phyloP scores from a whole-genome alignment of 2,113 vertebrate species.

The Plestiodon gilberti region DNA sequence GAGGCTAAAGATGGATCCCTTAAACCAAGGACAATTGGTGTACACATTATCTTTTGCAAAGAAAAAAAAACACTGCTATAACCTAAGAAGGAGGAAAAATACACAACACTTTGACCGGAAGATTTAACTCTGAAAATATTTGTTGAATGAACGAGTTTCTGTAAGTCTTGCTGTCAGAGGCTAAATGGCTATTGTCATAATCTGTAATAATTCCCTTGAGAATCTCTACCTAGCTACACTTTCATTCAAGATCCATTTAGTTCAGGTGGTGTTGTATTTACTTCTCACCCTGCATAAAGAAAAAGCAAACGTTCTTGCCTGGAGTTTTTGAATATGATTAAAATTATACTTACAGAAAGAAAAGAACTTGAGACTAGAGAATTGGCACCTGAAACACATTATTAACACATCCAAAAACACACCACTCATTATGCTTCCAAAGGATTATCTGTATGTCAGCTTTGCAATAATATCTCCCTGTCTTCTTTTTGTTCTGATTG shows the following conservation, averaged over 20 bases:
- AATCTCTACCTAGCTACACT: slow-evolving; percentile 27
- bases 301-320: slow-evolving; percentile 45
- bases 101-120: neutral
- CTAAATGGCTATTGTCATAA: slow-evolving; percentile 40
- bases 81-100: rapidly evolving
- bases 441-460: neutral
- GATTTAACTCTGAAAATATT: slow-evolving; percentile 25
- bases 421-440: slow-evolving; percentile 8
- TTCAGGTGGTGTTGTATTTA: slow-evolving; percentile 55
- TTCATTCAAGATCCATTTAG: slow-evolving; percentile 40
- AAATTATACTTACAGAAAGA: slow-evolving; percentile 57
- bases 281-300: slow-evolving; percentile 23
- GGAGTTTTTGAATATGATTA: slow-evolving; percentile 51
- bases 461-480: neutral
- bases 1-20: neutral
- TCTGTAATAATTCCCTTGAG: slow-evolving; percentile 52
- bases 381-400: slow-evolving; percentile 48
- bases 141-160: slow-evolving; percentile 20
- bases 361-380: neutral
- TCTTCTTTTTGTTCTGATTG: neutral
- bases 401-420: slow-evolving; percentile 56
- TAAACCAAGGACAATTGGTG: neutral
- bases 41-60: neutral
- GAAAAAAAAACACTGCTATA: neutral
- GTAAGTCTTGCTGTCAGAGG: slow-evolving; percentile 46